These are phyloP conservation scores for Carassius gibelio DNA, from an alignment of 2,113 vertebrate genomes.

Conservation along the genomic window DNA sequence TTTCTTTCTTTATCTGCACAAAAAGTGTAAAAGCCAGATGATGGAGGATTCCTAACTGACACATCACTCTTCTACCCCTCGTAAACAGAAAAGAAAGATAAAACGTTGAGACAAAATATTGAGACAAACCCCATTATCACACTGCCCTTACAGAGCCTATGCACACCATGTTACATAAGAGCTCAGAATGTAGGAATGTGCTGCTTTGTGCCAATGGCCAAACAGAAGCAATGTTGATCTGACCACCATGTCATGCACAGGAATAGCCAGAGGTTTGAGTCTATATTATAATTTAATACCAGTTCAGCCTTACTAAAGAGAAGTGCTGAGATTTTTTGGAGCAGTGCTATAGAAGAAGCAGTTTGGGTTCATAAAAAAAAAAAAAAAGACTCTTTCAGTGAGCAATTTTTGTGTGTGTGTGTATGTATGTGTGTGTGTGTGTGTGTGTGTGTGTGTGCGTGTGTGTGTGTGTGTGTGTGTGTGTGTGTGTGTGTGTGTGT, in stretches of 20 bases:
- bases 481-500: too few species aligned
- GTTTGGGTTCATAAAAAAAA: background rate
- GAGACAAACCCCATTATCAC: background rate
- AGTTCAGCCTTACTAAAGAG: constrained; percentile 1
- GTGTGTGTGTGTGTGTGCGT: too few species aligned
- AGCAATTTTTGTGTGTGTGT: too few species aligned
- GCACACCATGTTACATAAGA: constrained; percentile 32
- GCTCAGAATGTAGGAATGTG: constrained; percentile 11
- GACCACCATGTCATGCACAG: background rate
- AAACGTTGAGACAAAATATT: background rate
- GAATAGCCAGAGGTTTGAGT: constrained; percentile 33
- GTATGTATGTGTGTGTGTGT: too few species aligned
- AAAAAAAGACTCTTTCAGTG: background rate
- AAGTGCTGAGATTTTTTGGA: background rate
- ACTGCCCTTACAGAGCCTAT: background rate
- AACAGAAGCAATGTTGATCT: constrained; percentile 34
- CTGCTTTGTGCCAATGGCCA: constrained; percentile 31
- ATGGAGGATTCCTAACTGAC: background rate
- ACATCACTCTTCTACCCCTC: background rate
- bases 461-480: too few species aligned
- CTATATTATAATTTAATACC: constrained; percentile 26
- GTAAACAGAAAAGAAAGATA: background rate
- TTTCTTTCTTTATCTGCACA: background rate
- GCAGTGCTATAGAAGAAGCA: background rate
- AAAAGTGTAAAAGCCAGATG: background rate